phyloP scores from a whole-genome alignment of 2,113 vertebrate genomes.

The Silurus glanis region DNA sequence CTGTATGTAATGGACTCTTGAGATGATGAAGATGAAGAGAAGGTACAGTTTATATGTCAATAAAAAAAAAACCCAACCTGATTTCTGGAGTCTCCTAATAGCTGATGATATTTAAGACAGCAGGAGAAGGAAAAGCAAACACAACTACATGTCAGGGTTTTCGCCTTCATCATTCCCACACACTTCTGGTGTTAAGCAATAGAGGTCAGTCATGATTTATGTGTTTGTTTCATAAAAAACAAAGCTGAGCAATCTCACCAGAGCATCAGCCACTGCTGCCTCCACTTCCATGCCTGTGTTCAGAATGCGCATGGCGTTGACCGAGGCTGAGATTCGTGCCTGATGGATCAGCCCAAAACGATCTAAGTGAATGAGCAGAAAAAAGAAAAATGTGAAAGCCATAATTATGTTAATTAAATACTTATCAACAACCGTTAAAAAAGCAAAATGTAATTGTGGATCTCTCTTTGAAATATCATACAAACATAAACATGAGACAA shows the following conservation, averaged over 20 bases:
- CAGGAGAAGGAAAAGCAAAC: conserved; percentile 46
- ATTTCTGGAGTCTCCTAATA: conserved; percentile 93
- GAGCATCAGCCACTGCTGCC: conserved; percentile 88
- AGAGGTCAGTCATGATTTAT: background rate
- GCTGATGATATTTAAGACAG: conserved; percentile 79
- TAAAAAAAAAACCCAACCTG: conserved; percentile 74
- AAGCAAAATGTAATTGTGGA: background rate
- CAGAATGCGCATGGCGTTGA: conserved; percentile 90
- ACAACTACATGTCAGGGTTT: conserved; percentile 30
- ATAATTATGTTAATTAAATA: background rate
- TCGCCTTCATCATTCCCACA: background rate
- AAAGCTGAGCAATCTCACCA: conserved; percentile 72
- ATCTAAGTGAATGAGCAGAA: conserved; percentile 72
- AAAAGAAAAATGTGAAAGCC: background rate
- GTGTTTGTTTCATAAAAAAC: background rate
- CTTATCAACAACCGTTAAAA: background rate
- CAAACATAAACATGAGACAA: background rate
- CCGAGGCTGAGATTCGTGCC: conserved; percentile 82
- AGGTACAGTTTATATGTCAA: background rate
- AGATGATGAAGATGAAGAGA: conserved; percentile 16
- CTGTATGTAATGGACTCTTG: background rate
- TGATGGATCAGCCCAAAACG: conserved; percentile 75
- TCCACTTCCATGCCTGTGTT: conserved; percentile 91
- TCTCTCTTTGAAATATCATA: background rate
- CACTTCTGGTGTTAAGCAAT: background rate